Base-by-base conservation (phyloP, 1,140 invertebrate species). In the Drusus annulatus region DNA sequence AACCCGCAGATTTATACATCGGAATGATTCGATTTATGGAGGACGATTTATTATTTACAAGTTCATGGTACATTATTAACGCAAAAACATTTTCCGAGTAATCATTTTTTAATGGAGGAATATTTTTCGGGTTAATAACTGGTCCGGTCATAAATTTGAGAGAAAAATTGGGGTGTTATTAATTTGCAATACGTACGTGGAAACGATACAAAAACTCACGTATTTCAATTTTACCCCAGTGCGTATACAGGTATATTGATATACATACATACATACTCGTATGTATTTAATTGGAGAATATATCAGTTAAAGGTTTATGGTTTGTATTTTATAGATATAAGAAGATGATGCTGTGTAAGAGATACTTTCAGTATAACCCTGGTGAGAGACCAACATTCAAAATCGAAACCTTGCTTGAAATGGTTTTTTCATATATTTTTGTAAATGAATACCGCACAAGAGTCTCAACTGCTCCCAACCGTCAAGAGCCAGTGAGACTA, bases 1-100 rank as follows among this genome's bases (percentile, higher is more conserved):
- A 65, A 31, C 28, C 28, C 21, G 62, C 62, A 65, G 62, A 65
- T 65, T 65, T 65, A 65, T 65, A 31, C 25, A 65, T 65, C 62
- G 21, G 62, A 60, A 60, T 60, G 56, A 23, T 60, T 60, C 56
- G 56, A 60, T 60, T 60, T 60, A 60, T 60, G 56, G 17, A 19
- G 56, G 56, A 19, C 56, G 23, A 60, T 60, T 60, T 60, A 60
- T 60, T 60, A 60, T 60, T 60, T 60, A 60, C 56, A 60, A 23
- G 56, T 60, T 60, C 19, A 60, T 60, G 56, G 23, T 60, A 60
- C 17, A 60, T 60, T 60, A 10, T 60, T 60, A 60, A 8, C 7
- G 56, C 21, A 60, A 19, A 60, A 45, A 36, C 31, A 58, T 21
- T 58, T 58, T 58, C 21, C 17, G 21, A 21, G 54, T 28, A 60